A percentile compares a stretch with the other conserved stretches of the same genome.
These are phyloP conservation scores for Enoplosus armatus DNA, from an alignment of 2,797 vertebrate genomes.

Conservation along the genomic window DNA sequence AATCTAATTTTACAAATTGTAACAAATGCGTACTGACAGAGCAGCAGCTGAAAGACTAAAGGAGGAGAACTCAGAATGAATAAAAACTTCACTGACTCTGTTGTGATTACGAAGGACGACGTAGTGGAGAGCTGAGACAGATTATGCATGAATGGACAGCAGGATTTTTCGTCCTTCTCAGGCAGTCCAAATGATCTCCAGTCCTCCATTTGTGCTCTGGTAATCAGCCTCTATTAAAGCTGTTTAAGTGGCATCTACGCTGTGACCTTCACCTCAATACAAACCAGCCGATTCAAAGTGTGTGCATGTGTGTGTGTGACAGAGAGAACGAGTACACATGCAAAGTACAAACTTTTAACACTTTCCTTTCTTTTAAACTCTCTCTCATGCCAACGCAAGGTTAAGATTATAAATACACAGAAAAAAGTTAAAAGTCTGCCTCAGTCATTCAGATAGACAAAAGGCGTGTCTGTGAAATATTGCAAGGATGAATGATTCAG, in stretches of 20 bases:
- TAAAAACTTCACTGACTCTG: neutral
- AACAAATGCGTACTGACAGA: slow-evolving; percentile 48
- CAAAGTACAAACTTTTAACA: slow-evolving; percentile 42
- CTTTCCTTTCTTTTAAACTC: slow-evolving; percentile 55
- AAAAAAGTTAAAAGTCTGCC: slow-evolving; percentile 44
- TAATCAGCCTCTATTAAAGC: slow-evolving; percentile 65
- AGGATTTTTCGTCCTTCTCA: slow-evolving; percentile 36
- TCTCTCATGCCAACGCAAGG: slow-evolving; percentile 40
- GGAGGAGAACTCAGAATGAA: slow-evolving; percentile 1
- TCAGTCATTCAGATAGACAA: slow-evolving; percentile 53
- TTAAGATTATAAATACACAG: slow-evolving; percentile 49
- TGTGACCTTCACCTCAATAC: slow-evolving; percentile 64
- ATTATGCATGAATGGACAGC: slow-evolving; percentile 26
- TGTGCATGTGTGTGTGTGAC: slow-evolving; percentile 16
- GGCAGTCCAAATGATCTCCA: slow-evolving; percentile 55
- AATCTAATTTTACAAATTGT: slow-evolving; percentile 55
- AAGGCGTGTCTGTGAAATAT: slow-evolving; percentile 60
- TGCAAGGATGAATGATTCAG: slow-evolving; percentile 53
- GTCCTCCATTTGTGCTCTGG: slow-evolving; percentile 37
- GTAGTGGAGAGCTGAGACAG: slow-evolving; percentile 19
- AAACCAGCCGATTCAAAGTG: slow-evolving; percentile 54
- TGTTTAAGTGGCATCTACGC: slow-evolving; percentile 56
- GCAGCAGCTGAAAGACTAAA: slow-evolving; percentile 34
- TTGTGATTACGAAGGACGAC: neutral
- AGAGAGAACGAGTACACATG: slow-evolving; percentile 5